These are phyloP conservation scores for Synanthedon myopaeformis DNA, from an alignment of 2,888 invertebrate genomes.

Conservation along the genomic window DNA sequence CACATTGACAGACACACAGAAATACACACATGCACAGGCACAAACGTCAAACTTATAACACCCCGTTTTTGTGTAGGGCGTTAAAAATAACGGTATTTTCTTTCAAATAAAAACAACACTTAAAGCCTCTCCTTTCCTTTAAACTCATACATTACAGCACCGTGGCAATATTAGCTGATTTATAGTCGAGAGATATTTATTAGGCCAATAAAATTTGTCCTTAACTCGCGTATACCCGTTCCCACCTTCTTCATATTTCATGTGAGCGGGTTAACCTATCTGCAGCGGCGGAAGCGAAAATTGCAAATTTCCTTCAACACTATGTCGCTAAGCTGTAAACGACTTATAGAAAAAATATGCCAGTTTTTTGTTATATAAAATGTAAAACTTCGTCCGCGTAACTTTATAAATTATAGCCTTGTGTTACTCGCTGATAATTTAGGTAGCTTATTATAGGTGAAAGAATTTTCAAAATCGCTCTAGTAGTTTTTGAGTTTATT, in stretches of 20 bases:
- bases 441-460: no score
- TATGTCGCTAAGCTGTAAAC: no score
- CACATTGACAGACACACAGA: no score
- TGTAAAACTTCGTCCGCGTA: no score
- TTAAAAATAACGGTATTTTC: neutral
- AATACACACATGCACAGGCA: no score
- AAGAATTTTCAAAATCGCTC: no score
- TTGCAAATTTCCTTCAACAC: constrained; percentile 1
- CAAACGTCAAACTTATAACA: no score
- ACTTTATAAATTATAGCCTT: no score
- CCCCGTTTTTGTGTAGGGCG: neutral
- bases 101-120: neutral
- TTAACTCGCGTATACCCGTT: constrained; percentile 15
- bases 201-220: constrained; percentile 44
- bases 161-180: constrained; percentile 34
- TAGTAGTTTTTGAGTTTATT: no score
- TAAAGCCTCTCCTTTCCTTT: neutral
- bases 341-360: no score
- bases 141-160: neutral
- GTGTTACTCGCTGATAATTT: no score
- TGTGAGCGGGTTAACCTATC: constrained; percentile 8
- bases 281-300: constrained; percentile 5
- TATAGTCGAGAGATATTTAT: constrained; percentile 34
- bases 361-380: no score
- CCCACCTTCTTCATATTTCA: constrained; percentile 23